Evolutionary conservation across 1,140 invertebrate genomes (phyloP), one percentile per base, ranked within the genome.

Genomic region (Triops longicaudatus): DNA sequence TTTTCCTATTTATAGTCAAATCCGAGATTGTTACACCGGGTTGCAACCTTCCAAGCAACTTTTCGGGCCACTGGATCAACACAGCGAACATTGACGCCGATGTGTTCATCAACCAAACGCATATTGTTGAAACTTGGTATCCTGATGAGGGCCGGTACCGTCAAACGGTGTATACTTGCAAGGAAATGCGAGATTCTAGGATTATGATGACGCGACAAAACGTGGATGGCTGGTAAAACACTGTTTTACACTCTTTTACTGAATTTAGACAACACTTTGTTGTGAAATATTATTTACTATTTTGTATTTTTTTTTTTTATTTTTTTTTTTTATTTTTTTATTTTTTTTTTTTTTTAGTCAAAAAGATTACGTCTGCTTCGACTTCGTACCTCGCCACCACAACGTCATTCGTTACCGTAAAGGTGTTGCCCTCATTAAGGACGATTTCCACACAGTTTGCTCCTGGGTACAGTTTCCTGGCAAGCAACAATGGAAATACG

Each of bases 281-380:
- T 2, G 9, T 63, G 1, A 6, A 17, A 14, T n/a, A n/a, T n/a
- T n/a, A n/a, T n/a, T n/a, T n/a, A n/a, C n/a, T n/a, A n/a, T n/a
- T n/a, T n/a, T n/a, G n/a, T n/a, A n/a, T n/a, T n/a, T n/a, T n/a
- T n/a, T n/a, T n/a, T 50, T 76, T 26, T 14, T 7, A 31, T 79
- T 72, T 78, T 80, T 81, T 81, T 81, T 81, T 77, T 77, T 79
- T 87, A 88, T 80, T 83, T 50, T 76, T 26, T 14, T 7, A 31
- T 79, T 72, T 78, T 80, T 81, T 81, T 81, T 81, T 77, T 77
- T 79, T 87, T 88, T 80, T 83, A 93, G 96, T 85, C 96, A 98
- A 86, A 96, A 97, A 82, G 97, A 98, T 89, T 98, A 94, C 82
- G 90, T 98, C 10, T 98, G 97, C 82, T 98, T 97, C 82, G 95